Evolutionary conservation across 2,113 vertebrate species (phyloP).

Genomic region (Sus scrofa): T2T-Sscrofa CM000819.6:46310001-46310500

Average conservation of each 20-base stretch:
- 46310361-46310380: background rate
- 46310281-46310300: slow-evolving; percentile 55
- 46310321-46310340: background rate
- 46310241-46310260: slow-evolving; percentile 52
- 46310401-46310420: slow-evolving; percentile 2
- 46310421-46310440: slow-evolving; percentile 2
- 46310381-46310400: background rate
- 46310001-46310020: slow-evolving; percentile 77
- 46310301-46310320: slow-evolving; percentile 59
- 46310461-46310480: background rate
- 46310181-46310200: slow-evolving; percentile 77
- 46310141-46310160: slow-evolving; percentile 80
- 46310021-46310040: slow-evolving; percentile 60
- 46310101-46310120: slow-evolving; percentile 82
- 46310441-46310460: slow-evolving; percentile 13
- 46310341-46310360: background rate
- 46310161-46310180: slow-evolving; percentile 75
- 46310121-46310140: slow-evolving; percentile 83
- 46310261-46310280: slow-evolving; percentile 70
- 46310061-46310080: slow-evolving; percentile 74
- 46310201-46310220: slow-evolving; percentile 77
- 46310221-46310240: slow-evolving; percentile 61
- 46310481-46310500: slow-evolving; percentile 24
- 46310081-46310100: slow-evolving; percentile 82
- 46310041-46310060: slow-evolving; percentile 81